Base-by-base conservation (phyloP, 2,888 invertebrate species). In the Meghimatium bilineatum region DNA sequence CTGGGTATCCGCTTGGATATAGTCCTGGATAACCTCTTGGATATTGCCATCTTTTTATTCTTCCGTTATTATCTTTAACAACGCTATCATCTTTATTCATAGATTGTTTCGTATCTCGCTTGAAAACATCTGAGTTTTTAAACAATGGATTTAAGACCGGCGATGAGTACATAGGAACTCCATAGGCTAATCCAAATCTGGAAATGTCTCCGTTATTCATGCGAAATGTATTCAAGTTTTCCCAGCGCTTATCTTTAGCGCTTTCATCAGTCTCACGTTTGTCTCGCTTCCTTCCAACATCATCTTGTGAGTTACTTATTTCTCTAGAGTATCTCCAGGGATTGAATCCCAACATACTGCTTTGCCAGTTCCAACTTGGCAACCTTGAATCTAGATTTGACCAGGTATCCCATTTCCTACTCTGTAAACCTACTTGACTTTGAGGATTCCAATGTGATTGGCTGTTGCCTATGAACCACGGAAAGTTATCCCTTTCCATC, bases 291-390 rank as follows among this genome's bases (percentile, higher is more conserved):
- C 56, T 56, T 23, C 56, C 56, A 56, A 12, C 56, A 14, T 56
- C 56, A 23, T 56, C 56, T 2, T 56, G 56, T 56, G 56, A 34
- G 23, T 76, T 44, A 8, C 32, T 52, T 3, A 60, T 63, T 36
- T 63, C 6, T 63, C 77, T 77, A n/a, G 63, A 60, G 26, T 36
- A 63, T 63, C 77, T 60, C 77, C 77, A 63, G 12, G 17, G 26
- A n/a, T 8, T 60, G 2, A 20, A 14, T 26, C 38, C 38, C 72
- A 23, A 44, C 44, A 1, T 44, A n/a, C 32, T 32, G 52, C 32
- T 52, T 1, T 32, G 6, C 74, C 49, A 38, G 63, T 63, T 77
- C 77, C 77, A 63, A 26, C 63, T 38, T 52, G 63, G 56, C 14
- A n/a, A 26, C 77, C 77, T 63, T 17, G 38, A 38, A 6, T 63